Evolutionary conservation across 2,797 vertebrate species (phyloP).

Genomic region (Odontamblyopus rebecca): DNA sequence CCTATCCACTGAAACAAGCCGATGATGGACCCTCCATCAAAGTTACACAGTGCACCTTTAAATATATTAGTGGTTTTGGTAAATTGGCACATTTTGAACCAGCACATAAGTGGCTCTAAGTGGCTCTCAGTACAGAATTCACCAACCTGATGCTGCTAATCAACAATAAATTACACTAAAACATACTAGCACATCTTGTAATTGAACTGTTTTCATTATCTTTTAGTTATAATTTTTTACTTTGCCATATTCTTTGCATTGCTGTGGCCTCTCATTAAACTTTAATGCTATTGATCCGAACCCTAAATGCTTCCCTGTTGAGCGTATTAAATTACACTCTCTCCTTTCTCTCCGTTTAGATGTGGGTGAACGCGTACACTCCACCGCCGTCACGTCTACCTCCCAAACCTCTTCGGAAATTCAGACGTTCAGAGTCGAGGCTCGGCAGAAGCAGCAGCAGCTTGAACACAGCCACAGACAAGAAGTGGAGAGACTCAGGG

Average conservation of each 20-base stretch:
- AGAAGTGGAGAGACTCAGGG: conserved; percentile 80
- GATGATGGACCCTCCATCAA: no score
- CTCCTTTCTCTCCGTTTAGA: conserved; percentile 32
- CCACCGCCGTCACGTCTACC: conserved; percentile 23
- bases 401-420: conserved; percentile 50
- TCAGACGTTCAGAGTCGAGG: conserved; percentile 71
- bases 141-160: not conserved
- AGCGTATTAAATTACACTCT: conserved; percentile 17
- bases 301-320: conserved; percentile 1
- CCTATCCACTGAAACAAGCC: no score
- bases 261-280: conserved; percentile 12
- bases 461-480: conserved; percentile 80
- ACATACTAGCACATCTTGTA: not conserved
- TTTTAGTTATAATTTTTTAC: not conserved
- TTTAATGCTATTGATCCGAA: conserved; percentile 22
- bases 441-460: conserved; percentile 69
- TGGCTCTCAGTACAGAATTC: not conserved
- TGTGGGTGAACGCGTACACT: conserved; percentile 24
- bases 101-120: not conserved
- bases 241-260: not conserved
- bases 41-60: no score
- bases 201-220: not conserved
- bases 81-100: no score
- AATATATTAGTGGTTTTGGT: no score
- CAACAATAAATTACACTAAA: not conserved